A percentile compares a stretch with the other conserved stretches of the same genome.
phyloP scores from a whole-genome alignment of 2,113 vertebrate genomes.

The Indicator indicator region DNA sequence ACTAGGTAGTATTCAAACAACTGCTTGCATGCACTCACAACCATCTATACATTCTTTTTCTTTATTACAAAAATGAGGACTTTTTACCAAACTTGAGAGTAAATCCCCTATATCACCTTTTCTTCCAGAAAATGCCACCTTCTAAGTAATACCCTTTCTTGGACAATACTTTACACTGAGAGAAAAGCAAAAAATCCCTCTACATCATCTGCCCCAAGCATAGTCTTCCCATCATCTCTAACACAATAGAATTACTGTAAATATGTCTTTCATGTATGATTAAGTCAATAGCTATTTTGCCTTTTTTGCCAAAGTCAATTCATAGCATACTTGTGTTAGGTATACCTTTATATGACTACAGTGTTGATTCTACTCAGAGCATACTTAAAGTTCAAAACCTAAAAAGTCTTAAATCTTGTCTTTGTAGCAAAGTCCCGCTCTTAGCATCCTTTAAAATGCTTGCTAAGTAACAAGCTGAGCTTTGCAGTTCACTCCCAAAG shows the following conservation, averaged over 20 bases:
- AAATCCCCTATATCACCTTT: background rate
- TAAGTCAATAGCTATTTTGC: background rate
- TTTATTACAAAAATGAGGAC: background rate
- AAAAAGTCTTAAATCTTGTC: background rate
- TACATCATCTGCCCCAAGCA: background rate
- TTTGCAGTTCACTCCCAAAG: background rate
- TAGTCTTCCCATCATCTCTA: background rate
- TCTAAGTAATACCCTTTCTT: background rate
- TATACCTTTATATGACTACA: background rate
- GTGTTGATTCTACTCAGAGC: background rate
- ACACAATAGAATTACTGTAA: background rate
- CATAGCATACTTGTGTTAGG: background rate
- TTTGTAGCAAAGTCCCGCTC: background rate
- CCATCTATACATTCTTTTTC: background rate
- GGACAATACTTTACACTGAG: background rate
- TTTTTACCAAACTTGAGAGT: background rate
- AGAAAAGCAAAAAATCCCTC: background rate
- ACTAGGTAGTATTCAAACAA: background rate
- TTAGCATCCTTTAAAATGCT: background rate
- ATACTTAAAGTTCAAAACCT: background rate
- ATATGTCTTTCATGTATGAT: background rate
- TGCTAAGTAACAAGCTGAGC: background rate
- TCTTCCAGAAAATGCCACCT: background rate
- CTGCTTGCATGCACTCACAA: background rate
- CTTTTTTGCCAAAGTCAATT: background rate